Conservation (phyloP, 2,113 vertebrate species). For the Epinephelus lanceolatus region DNA sequence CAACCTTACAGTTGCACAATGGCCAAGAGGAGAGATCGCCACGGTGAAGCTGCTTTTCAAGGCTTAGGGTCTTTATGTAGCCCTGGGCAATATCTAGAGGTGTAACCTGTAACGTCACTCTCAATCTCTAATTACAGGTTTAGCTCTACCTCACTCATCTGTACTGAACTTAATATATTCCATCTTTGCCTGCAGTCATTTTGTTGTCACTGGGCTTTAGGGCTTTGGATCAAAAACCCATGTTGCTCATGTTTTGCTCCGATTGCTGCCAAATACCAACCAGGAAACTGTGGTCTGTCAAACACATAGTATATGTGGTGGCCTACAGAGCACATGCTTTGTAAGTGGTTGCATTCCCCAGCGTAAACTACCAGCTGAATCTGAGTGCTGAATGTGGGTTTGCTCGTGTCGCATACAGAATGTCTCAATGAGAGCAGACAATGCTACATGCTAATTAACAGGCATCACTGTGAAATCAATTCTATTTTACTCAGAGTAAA, state of each 20-base stretch:
- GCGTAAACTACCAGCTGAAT: constrained; percentile 44
- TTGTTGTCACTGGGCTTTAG: constrained; percentile 63
- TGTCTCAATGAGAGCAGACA: constrained; percentile 15
- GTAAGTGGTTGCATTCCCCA: constrained; percentile 50
- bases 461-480: constrained; percentile 21
- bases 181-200: constrained; percentile 55
- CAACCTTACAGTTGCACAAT: constrained; percentile 61
- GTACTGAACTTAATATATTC: constrained; percentile 46
- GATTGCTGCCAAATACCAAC: constrained; percentile 64
- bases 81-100: constrained; percentile 55
- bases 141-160: constrained; percentile 30
- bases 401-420: not conserved
- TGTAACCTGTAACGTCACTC: constrained; percentile 57
- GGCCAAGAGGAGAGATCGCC: constrained; percentile 16
- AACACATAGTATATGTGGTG: constrained; percentile 54
- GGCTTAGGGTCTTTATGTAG: constrained; percentile 53
- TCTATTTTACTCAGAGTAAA: not conserved
- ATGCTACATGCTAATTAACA: constrained; percentile 35
- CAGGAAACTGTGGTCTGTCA: constrained; percentile 74
- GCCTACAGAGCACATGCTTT: constrained; percentile 40
- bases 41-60: constrained; percentile 50
- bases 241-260: constrained; percentile 48
- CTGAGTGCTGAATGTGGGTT: constrained; percentile 40
- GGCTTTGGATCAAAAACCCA: constrained; percentile 46
- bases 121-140: constrained; percentile 60